phyloP scores from a whole-genome alignment of 2,888 invertebrate genomes.

The Drosophila kuntzei region DNA sequence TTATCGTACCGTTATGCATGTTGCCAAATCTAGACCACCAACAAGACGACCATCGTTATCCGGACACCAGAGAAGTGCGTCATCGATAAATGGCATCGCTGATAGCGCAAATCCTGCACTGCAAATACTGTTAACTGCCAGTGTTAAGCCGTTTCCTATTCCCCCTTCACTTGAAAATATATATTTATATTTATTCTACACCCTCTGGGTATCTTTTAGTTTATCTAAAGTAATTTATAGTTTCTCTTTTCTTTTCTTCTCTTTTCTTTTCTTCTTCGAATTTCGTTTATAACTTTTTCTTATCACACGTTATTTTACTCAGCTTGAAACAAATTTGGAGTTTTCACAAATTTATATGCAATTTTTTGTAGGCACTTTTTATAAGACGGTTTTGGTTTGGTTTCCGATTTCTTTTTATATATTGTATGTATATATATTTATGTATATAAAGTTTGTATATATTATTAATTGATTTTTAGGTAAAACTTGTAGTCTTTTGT shows the following conservation, averaged over 20 bases:
- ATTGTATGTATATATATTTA: slow-evolving; percentile 8
- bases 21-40: slow-evolving; percentile 90
- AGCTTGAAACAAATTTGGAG: slow-evolving; percentile 10
- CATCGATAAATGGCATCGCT: slow-evolving; percentile 98
- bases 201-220: not conserved
- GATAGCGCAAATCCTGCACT: slow-evolving; percentile 86
- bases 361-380: slow-evolving; percentile 70
- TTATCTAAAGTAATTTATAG: slow-evolving; percentile 9
- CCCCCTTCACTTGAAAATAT: slow-evolving; percentile 61
- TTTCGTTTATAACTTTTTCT: slow-evolving; percentile 38
- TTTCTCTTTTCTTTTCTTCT: not conserved
- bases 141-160: slow-evolving; percentile 81
- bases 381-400: slow-evolving; percentile 77
- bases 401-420: slow-evolving; percentile 46
- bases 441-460: slow-evolving; percentile 12
- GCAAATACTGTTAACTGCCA: slow-evolving; percentile 85
- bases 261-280: not conserved
- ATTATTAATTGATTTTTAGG: slow-evolving; percentile 16
- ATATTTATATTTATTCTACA: slow-evolving; percentile 5
- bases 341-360: slow-evolving; percentile 38
- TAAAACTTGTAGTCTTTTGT: slow-evolving; percentile 38
- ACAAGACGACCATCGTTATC: slow-evolving; percentile 98
- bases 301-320: slow-evolving; percentile 61
- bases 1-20: slow-evolving; percentile 92
- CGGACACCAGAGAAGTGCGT: slow-evolving; percentile 97